Conservation (phyloP, 2,113 vertebrate species). For the Petaurus breviceps region DNA sequence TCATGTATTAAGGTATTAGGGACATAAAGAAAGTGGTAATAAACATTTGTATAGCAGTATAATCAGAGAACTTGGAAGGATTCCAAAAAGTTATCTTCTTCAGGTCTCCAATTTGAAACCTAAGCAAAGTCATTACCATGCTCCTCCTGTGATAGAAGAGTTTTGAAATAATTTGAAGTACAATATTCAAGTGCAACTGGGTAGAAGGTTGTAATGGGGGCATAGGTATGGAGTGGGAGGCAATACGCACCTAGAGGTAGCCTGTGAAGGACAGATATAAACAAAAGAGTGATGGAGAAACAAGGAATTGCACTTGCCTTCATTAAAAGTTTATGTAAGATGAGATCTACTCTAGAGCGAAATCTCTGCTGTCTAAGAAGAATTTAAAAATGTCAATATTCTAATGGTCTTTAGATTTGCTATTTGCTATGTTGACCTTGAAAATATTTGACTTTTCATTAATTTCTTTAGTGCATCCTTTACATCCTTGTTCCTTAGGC, state of each 20-base stretch:
- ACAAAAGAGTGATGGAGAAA: not conserved
- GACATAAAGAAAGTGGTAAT: not conserved
- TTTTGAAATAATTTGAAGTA: not conserved
- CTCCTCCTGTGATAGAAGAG: not conserved
- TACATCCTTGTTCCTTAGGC: slow-evolving; percentile 44
- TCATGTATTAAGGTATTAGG: not conserved
- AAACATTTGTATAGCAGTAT: not conserved
- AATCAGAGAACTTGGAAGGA: not conserved
- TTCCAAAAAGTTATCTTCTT: not conserved
- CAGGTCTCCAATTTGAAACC: not conserved
- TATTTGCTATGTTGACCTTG: slow-evolving; percentile 5
- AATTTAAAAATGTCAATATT: not conserved
- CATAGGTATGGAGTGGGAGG: not conserved
- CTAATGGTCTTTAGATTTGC: not conserved
- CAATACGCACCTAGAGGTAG: not conserved
- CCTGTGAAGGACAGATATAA: not conserved
- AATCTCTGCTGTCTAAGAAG: not conserved
- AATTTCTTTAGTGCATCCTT: not conserved
- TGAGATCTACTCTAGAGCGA: not conserved
- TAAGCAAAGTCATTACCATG: not conserved
- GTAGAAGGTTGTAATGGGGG: not conserved
- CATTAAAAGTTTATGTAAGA: not conserved
- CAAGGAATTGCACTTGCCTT: not conserved
- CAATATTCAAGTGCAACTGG: not conserved
- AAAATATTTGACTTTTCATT: not conserved